Conservation (phyloP, 2,113 vertebrate genomes). For the Prunella himalayana region DNA sequence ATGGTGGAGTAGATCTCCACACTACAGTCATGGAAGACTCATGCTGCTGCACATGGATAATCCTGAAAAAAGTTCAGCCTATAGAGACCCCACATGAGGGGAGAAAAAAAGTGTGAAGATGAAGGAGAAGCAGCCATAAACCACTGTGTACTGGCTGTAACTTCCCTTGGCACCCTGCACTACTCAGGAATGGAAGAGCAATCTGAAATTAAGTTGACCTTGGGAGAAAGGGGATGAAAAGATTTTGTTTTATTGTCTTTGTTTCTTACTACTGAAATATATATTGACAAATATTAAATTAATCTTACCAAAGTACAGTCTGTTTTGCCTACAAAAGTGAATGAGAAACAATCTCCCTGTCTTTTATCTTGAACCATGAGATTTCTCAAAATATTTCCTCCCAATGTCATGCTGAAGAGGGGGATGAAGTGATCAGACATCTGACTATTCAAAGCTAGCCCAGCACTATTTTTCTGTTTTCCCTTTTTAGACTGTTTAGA, state of each 20-base stretch:
- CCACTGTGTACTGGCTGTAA: neutral
- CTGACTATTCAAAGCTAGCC: neutral
- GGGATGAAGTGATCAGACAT: accelerated
- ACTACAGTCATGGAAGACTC: neutral
- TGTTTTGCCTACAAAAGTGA: neutral
- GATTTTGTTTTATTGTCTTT: neutral
- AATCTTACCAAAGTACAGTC: neutral
- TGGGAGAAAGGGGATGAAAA: neutral
- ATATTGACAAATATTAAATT: neutral
- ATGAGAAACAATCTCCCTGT: neutral
- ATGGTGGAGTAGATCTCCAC: neutral
- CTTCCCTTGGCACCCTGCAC: too few relatives aligned
- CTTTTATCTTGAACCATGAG: neutral
- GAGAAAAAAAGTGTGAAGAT: neutral
- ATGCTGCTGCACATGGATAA: accelerated
- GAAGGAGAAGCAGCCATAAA: neutral
- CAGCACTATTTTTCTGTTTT: neutral
- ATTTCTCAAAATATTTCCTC: neutral
- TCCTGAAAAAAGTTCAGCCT: neutral
- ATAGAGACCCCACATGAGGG: accelerated
- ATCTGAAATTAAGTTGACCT: neutral
- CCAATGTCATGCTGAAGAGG: neutral
- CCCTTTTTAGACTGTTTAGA: neutral
- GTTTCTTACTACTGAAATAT: neutral
- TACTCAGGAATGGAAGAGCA: neutral